Conservation (phyloP, 2,797 vertebrate species). For the Arremon aurantiirostris region DNA sequence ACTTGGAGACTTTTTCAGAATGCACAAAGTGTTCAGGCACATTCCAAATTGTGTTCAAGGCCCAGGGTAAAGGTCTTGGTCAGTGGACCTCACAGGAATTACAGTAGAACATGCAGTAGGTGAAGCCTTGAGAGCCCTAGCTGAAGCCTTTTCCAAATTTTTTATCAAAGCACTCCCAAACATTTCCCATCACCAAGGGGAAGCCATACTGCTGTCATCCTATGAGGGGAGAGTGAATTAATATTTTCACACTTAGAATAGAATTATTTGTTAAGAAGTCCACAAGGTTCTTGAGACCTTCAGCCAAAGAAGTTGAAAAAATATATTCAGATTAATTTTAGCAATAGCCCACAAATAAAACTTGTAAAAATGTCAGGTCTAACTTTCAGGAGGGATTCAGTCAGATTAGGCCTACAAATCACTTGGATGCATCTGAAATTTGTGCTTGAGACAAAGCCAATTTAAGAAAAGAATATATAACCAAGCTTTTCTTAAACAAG, state of each 20-base stretch:
- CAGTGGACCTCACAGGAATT: not conserved
- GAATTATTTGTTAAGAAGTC: not conserved
- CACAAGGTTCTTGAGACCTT: not conserved
- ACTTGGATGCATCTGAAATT: not conserved
- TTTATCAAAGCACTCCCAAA: not conserved
- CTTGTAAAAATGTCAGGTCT: not conserved
- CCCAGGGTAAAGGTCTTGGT: not conserved
- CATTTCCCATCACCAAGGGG: not conserved
- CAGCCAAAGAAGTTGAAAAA: not conserved
- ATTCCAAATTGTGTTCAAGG: not conserved
- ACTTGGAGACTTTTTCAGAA: not conserved
- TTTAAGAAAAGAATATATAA: not conserved
- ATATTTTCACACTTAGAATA: not conserved
- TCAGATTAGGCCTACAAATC: not conserved
- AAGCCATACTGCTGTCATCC: not conserved
- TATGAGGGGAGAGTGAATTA: not conserved
- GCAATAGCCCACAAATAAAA: not conserved
- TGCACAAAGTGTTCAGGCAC: not conserved
- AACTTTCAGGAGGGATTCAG: not conserved
- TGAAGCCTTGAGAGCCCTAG: not conserved
- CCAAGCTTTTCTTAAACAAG: not conserved
- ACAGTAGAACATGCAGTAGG: not conserved
- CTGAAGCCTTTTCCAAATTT: not conserved
- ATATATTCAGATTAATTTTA: not conserved
- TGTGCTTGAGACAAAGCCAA: not conserved